Evolutionary conservation across 2,113 vertebrate genomes (phyloP), one percentile per base, ranked within the genome.

Genomic region (Anoplopoma fimbria): DNA sequence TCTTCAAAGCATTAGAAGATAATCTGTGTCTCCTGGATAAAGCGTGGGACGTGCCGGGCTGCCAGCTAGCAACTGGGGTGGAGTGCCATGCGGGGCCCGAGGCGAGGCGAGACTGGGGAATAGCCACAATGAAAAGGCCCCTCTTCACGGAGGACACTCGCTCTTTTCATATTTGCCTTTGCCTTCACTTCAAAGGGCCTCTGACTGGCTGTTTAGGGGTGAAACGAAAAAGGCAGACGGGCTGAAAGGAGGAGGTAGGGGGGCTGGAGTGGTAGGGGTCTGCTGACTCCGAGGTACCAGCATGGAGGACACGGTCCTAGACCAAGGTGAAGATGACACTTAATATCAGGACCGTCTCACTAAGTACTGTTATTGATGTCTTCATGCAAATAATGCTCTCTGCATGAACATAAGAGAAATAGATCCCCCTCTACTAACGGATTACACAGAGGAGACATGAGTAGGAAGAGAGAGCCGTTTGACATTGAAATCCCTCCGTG

Each of bases 131-230:
- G 57, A 89, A 88, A 89, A 88, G 81, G 57, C 62, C 85, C 62
- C 76, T 85, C 63, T 86, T 86, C 79, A 83, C 23, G 13, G 84
- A 91, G 79, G 76, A 88, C 90, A 55, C 40, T 49, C 55, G 8
- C 63, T 77, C 88, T 81, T 91, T 92, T 93, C 73, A 90, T 86
- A 88, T 89, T 87, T 93, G 79, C 85, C 84, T 88, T 90, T 86
- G 83, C 65, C 76, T 86, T 58, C 47, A 91, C 90, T 93, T 94
- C 88, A 91, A 93, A 92, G 90, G 74, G 75, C 55, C 71, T 81
- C 70, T 83, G 77, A 86, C 81, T 71, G 81, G 62, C 63, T 84
- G 65, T 91, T 89, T 79, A 70, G 53, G 47, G 58, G 64, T 15
- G 65, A 51, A 63, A 77, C 27, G 71, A 42, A 83, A 77, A 38